phyloP scores from a whole-genome alignment of 2,888 invertebrate genomes.

The Aelia acuminata region DNA sequence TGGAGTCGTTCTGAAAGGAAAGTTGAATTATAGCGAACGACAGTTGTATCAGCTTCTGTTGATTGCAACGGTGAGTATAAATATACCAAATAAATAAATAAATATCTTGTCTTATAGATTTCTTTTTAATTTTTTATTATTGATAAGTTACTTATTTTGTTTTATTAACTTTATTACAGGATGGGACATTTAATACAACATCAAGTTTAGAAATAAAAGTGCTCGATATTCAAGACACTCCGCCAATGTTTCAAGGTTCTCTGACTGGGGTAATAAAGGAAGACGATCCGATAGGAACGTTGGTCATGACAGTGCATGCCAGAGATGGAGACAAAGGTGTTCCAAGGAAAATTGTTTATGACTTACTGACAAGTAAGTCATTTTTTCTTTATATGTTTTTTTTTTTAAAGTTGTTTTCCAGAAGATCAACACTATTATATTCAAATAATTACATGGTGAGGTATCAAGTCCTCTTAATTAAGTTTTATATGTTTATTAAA shows the following conservation, averaged over 20 bases:
- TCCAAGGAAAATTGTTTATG: conserved; percentile 83
- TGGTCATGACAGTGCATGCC: conserved; percentile 84
- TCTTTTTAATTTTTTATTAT: not conserved
- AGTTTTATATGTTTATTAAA: too few relatives aligned
- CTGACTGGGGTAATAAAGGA: conserved; percentile 84
- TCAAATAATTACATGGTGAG: too few relatives aligned
- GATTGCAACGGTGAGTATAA: conserved; percentile 79
- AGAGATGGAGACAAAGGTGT: conserved; percentile 88
- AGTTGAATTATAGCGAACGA: conserved; percentile 83
- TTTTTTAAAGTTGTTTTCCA: too few relatives aligned
- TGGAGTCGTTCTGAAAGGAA: conserved; percentile 78
- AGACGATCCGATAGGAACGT: conserved; percentile 86
- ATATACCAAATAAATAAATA: too few relatives aligned
- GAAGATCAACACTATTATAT: too few relatives aligned
- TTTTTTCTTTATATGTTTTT: not conserved
- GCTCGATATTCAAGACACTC: conserved; percentile 88
- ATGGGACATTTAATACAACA: conserved; percentile 81
- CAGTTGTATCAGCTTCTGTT: conserved; percentile 84
- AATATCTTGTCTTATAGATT: too few relatives aligned
- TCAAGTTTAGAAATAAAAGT: conserved; percentile 84
- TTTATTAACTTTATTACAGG: conserved; percentile 73
- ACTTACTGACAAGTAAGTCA: conserved; percentile 83
- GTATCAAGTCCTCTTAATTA: too few relatives aligned
- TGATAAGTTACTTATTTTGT: not conserved
- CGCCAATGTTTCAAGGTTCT: conserved; percentile 86